Base-by-base conservation (phyloP, 2,888 invertebrate genomes). In the Aplocera efformata region DNA sequence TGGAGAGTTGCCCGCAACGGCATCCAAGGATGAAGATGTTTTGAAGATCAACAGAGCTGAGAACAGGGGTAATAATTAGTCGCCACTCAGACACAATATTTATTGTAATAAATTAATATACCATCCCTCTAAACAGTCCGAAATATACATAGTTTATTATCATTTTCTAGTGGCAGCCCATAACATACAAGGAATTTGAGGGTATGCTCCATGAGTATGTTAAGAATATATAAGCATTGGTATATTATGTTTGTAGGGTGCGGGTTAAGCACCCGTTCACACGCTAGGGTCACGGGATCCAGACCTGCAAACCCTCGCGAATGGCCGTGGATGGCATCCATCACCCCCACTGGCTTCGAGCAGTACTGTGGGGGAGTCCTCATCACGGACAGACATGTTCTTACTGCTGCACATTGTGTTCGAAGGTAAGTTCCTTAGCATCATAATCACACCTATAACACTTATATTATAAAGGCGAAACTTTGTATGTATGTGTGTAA, bases 321-420 rank as follows among this genome's bases (percentile, higher is more conserved):
- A 64, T 96, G 95, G 93, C 94, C 94, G 0, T 95, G 96, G 96
- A 93, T 96, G 90, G 95, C 92, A 0, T 95, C 94, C 1, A 72
- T 96, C 44, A 89, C 95, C 8, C 90, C 91, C 0, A 79, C 82
- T 2, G 89, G 90, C 10, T 73, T 82, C 33, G 84, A 90, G 23
- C 90, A 91, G 66, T 94, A 92, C 78, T 96, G 96, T 67, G 96
- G 96, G 0, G 96, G 95, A 0, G 92, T 91, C 0, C 88, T 96
- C 27, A 93, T 96, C 50, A 95, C 95, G 0, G 93, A 94, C 60
- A 85, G 90, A 36, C 95, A 95, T 64, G 90, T 96, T 8, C 85
- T 96, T 0, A 95, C 94, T 0, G 94, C 94, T 1, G 92, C 94
- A 1, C 94, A 94, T 63, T 95, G 95, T 63, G 89, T 91, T 6